Percentiles rank a stretch among this genome's conserved stretches.
These are phyloP conservation scores for Drosophila setifemur DNA, from an alignment of 1,140 invertebrate species.

Conservation along the genomic window DNA sequence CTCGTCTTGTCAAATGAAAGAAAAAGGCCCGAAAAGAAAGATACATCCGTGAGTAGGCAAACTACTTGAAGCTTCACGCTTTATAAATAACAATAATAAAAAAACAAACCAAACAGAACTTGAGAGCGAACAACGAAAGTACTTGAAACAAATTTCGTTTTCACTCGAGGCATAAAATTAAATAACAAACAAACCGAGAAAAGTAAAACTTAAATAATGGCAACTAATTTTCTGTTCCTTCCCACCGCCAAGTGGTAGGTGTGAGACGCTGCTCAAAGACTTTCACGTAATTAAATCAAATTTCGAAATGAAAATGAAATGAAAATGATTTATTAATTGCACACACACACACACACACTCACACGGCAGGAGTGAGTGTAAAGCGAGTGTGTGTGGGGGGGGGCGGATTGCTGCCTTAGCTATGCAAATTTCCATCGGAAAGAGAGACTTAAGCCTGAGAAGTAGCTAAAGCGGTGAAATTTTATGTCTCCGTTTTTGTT, in stretches of 20 bases:
- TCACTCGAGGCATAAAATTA: constrained; percentile 77
- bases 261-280: constrained; percentile 15
- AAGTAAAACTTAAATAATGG: constrained; percentile 58
- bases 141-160: constrained; percentile 64
- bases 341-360: background rate
- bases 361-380: too few relatives aligned
- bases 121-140: constrained; percentile 12
- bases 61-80: constrained; percentile 76
- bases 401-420: background rate
- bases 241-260: constrained; percentile 25
- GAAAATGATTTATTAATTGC: constrained; percentile 75
- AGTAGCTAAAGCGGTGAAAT: constrained; percentile 37
- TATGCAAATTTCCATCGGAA: constrained; percentile 55
- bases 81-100: constrained; percentile 72
- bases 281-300: constrained; percentile 77
- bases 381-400: too few relatives aligned
- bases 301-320: constrained; percentile 75
- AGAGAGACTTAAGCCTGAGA: constrained; percentile 2
- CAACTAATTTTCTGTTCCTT: constrained; percentile 76
- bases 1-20: constrained; percentile 49
- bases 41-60: constrained; percentile 62
- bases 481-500: constrained; percentile 18
- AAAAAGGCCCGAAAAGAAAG: constrained; percentile 33
- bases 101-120: constrained; percentile 35
- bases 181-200: constrained; percentile 54